These are phyloP conservation scores for Ferrisia virgata DNA, from an alignment of 2,888 invertebrate species.

Conservation along the genomic window DNA sequence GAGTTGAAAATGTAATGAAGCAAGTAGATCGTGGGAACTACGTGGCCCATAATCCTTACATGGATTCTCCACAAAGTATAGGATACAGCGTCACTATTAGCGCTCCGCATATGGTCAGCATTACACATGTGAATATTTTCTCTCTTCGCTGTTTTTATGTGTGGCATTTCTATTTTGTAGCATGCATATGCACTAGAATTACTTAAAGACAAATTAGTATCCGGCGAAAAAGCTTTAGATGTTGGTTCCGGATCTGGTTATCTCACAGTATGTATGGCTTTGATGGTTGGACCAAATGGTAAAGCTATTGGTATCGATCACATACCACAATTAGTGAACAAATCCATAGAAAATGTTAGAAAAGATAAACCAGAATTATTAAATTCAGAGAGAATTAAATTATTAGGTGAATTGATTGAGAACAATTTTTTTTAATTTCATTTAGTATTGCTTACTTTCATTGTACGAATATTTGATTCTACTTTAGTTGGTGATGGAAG, in stretches of 20 bases:
- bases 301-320: constrained; percentile 85
- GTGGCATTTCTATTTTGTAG: constrained; percentile 55
- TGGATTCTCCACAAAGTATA: constrained; percentile 89
- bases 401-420: constrained; percentile 60
- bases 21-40: constrained; percentile 81
- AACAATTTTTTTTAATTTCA: not conserved
- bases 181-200: constrained; percentile 89
- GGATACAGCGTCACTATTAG: constrained; percentile 93
- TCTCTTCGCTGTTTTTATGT: too few species aligned
- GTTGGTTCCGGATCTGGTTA: constrained; percentile 94
- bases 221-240: constrained; percentile 78
- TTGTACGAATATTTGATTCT: too few species aligned
- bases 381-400: constrained; percentile 63
- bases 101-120: constrained; percentile 88
- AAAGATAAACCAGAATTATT: constrained; percentile 70
- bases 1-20: constrained; percentile 76
- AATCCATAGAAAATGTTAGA: constrained; percentile 73
- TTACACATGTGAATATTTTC: not conserved
- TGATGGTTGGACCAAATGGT: constrained; percentile 72
- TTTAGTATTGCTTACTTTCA: constrained; percentile 48
- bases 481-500: constrained; percentile 87
- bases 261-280: constrained; percentile 84
- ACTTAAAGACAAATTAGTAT: constrained; percentile 70
- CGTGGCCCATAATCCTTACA: constrained; percentile 72
- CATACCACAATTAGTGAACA: constrained; percentile 73